A percentile compares a stretch with the other conserved stretches of the same genome.
Conservation (phyloP, 2,113 vertebrate species). For the Cepphus grylle region DNA sequence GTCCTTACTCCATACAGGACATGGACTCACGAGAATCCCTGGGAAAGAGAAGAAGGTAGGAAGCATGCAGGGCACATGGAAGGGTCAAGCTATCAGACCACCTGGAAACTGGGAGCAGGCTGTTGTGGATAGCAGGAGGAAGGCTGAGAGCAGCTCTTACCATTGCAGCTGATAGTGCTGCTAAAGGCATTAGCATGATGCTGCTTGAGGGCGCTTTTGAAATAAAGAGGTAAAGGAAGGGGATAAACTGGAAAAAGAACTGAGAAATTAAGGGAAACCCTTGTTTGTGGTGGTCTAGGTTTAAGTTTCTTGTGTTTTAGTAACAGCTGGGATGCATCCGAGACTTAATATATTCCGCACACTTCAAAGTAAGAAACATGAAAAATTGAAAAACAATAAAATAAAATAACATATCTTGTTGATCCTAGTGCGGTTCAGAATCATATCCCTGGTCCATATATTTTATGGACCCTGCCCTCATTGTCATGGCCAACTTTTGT, state of each 20-base stretch:
- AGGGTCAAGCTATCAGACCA: neutral
- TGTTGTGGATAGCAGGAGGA: neutral
- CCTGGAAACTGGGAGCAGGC: neutral
- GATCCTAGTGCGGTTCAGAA: neutral
- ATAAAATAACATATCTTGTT: neutral
- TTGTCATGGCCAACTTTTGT: neutral
- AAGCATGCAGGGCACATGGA: accelerated
- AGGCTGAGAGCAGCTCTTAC: neutral
- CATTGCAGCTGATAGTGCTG: accelerated
- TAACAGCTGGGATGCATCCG: neutral
- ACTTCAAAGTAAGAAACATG: neutral
- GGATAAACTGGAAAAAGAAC: neutral
- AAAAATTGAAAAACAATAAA: neutral
- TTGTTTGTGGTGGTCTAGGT: neutral
- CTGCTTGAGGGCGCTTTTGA: neutral
- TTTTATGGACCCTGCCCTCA: neutral
- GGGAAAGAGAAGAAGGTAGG: neutral
- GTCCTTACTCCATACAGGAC: neutral
- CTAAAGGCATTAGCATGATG: neutral
- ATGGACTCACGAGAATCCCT: neutral
- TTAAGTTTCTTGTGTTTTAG: neutral
- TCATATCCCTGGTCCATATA: neutral
- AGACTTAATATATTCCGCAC: neutral
- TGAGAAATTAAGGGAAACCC: neutral
- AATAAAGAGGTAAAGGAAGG: neutral